These are phyloP conservation scores for Hyperopisus bebe DNA, from an alignment of 2,113 vertebrate species.

Conservation along the genomic window DNA sequence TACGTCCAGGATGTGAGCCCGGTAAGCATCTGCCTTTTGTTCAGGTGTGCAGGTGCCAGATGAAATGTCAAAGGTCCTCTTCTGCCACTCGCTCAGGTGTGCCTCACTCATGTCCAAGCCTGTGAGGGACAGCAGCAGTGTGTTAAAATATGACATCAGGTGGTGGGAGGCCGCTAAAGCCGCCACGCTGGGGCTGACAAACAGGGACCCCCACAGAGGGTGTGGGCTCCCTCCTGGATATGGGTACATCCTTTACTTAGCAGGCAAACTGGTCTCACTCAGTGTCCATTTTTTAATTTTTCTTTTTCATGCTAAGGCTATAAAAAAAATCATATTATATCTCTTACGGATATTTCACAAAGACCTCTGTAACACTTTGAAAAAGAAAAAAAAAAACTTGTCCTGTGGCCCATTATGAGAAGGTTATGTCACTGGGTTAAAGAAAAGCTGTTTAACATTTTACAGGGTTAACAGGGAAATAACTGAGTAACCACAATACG, in stretches of 20 bases:
- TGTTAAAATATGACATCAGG: conserved; percentile 47
- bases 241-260: neutral
- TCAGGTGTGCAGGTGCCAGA: conserved; percentile 70
- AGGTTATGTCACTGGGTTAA: neutral
- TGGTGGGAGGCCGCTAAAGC: neutral
- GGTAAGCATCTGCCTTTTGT: conserved; percentile 83
- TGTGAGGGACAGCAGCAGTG: conserved; percentile 44
- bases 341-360: neutral
- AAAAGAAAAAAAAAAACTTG: neutral
- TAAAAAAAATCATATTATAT: neutral
- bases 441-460: neutral
- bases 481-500: neutral
- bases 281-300: neutral
- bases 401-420: neutral
- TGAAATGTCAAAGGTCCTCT: conserved; percentile 77
- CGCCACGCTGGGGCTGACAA: neutral
- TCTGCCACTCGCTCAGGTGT: conserved; percentile 89
- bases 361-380: neutral
- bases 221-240: no score
- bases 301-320: neutral
- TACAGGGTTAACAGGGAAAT: neutral
- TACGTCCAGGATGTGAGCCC: conserved; percentile 78
- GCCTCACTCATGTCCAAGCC: conserved; percentile 59
- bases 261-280: neutral
- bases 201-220: neutral